Base-by-base conservation (phyloP, 2,888 invertebrate genomes). In the Meloe dianella region DNA sequence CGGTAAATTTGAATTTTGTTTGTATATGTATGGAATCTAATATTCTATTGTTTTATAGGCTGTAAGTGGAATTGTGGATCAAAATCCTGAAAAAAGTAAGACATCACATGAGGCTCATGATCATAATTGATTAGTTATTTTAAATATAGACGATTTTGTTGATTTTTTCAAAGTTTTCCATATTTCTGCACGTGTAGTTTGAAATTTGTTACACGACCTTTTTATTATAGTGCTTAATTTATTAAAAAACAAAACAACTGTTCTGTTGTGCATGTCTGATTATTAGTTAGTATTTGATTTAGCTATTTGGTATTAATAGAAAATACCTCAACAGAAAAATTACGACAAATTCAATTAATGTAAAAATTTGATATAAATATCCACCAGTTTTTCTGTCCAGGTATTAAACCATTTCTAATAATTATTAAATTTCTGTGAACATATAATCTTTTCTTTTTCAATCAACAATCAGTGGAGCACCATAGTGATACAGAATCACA, bases 401-500 rank as follows among this genome's bases (percentile, higher is more conserved):
- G 70, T 70, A 70, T 72, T 69, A 65, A 20, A 57, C 27, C 41
- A 24, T 10, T 20, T 20, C 7, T 7, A 38, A 41, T 17, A n/a
- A 5, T 41, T 5, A 56, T 7, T 32, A 58, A 20, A 14, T 47
- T 3, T 51, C n/a, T 10, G 22, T 14, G 17, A 64, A 32, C 58
- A 65, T 67, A 65, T 71, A n/a, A n/a, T 70, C 70, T 70, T 70
- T 71, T 75, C 80, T 67, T 80, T 85, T 85, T 66, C 81, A 8
- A 20, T 20, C 1, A 47, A 6, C 2, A 47, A 47, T 61, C 64
- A 93, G 92, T 90, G 85, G 94, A 94, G 81, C 89, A 92, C 78
- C 91, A 93, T 80, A 95, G 94, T 84, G 95, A 95, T 85, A 92
- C 93, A 56, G 95, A 95, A 85, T 94, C 94, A 14, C 93, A 94